Conservation (phyloP, 2,888 invertebrate species). For the Ephialtes manifestator region DNA sequence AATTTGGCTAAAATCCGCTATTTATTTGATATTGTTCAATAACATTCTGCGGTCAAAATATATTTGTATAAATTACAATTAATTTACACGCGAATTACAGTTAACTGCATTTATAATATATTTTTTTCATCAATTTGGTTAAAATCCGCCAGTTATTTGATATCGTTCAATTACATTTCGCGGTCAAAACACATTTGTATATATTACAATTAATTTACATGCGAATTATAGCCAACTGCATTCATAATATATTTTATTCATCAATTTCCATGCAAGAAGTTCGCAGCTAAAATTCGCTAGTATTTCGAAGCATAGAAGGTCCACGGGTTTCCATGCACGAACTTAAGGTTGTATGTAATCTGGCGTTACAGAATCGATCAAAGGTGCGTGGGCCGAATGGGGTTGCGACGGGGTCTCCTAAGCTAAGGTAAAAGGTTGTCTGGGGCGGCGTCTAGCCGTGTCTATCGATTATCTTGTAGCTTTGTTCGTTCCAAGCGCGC, state of each 20-base stretch:
- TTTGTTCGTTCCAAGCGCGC: constrained; percentile 79
- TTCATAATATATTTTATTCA: neutral
- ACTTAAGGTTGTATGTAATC: constrained; percentile 27
- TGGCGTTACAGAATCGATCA: constrained; percentile 48
- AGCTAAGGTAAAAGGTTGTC: constrained; percentile 85
- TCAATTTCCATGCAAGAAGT: neutral
- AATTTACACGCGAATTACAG: too few species aligned
- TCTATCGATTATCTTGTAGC: constrained; percentile 86
- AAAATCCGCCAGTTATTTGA: too few species aligned
- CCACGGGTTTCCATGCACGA: neutral
- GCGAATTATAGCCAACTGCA: too few species aligned
- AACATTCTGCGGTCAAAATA: too few species aligned
- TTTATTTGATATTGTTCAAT: neutral
- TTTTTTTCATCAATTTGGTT: neutral
- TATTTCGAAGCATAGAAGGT: neutral
- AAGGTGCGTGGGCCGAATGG: constrained; percentile 76
- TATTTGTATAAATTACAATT: too few species aligned
- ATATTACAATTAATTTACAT: too few species aligned
- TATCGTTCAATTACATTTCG: too few species aligned
- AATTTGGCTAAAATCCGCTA: too few species aligned
- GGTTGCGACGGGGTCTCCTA: constrained; percentile 82
- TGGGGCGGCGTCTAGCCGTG: constrained; percentile 86
- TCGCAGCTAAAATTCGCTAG: neutral
- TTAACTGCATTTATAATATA: too few species aligned
- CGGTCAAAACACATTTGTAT: too few species aligned